Conservation (phyloP, 2,888 invertebrate genomes). For the Oscheius myriophilus region DNA sequence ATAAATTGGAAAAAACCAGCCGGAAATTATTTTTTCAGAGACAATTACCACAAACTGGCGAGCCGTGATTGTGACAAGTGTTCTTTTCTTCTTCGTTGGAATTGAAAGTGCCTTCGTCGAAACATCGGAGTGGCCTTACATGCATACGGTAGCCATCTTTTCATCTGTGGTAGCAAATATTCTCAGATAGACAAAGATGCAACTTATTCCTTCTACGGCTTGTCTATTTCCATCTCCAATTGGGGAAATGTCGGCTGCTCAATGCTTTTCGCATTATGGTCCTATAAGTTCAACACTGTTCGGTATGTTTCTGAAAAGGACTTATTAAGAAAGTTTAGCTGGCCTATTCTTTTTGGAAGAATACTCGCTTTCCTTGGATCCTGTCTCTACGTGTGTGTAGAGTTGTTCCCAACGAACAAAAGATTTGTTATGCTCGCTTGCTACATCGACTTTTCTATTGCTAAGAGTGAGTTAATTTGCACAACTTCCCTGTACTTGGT, state of each 20-base stretch:
- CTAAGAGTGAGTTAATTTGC: background rate
- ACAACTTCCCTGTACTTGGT: no score
- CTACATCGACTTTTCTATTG: constrained; percentile 13
- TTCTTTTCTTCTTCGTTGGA: constrained; percentile 14
- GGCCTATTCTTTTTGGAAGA: constrained; percentile 15
- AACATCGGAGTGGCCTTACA: constrained; percentile 16
- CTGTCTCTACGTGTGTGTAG: constrained; percentile 16
- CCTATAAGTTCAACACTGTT: constrained; percentile 21
- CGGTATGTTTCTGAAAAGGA: background rate
- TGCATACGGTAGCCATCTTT: constrained; percentile 1
- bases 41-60: constrained; percentile 2
- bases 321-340: constrained; percentile 1
- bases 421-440: constrained; percentile 16
- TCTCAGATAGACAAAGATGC: constrained; percentile 21
- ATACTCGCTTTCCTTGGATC: constrained; percentile 9
- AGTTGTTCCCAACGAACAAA: constrained; percentile 17
- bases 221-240: background rate
- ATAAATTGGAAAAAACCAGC: background rate
- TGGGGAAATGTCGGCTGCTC: constrained; percentile 16
- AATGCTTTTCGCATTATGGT: constrained; percentile 7
- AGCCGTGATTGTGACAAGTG: background rate
- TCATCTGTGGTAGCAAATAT: background rate
- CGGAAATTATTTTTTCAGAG: background rate
- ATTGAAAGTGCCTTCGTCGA: constrained; percentile 7
- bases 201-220: constrained; percentile 7